These are phyloP conservation scores for Notoglanidium macrostoma DNA, from an alignment of 2,797 vertebrate genomes.

Conservation along the genomic window DNA sequence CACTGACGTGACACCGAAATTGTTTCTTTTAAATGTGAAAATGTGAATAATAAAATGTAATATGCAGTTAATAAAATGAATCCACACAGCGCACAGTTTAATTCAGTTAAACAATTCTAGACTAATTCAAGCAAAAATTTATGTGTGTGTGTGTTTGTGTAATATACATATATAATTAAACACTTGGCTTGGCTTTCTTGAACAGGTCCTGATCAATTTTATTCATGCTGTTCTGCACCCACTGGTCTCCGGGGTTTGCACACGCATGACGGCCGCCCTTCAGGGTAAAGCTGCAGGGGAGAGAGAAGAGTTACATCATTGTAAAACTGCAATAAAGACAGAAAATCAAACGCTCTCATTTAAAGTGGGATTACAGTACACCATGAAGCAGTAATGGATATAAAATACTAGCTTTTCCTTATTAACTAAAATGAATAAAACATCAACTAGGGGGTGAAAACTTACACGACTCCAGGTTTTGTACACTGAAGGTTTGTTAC, in stretches of 20 bases:
- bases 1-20: not conserved
- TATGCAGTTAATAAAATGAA: not conserved
- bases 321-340: not conserved
- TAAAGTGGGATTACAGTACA: not conserved
- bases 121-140: not conserved
- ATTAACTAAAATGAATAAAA: not conserved
- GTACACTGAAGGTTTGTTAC: not conserved
- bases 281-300: not conserved
- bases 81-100: not conserved
- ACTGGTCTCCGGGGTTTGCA: not conserved
- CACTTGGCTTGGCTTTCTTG: rapidly evolving
- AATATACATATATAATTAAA: not conserved
- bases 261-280: not conserved
- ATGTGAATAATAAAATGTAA: not conserved
- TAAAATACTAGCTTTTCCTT: not conserved
- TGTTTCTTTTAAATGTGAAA: not conserved
- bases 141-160: not conserved
- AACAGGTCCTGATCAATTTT: not conserved
- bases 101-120: not conserved
- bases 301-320: not conserved
- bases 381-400: not conserved
- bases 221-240: not conserved
- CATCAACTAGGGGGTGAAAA: not conserved
- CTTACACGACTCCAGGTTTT: not conserved
- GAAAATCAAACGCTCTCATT: not conserved